phyloP scores from a whole-genome alignment of 2,888 invertebrate species.

The Branchinecta sandiegonensis region DNA sequence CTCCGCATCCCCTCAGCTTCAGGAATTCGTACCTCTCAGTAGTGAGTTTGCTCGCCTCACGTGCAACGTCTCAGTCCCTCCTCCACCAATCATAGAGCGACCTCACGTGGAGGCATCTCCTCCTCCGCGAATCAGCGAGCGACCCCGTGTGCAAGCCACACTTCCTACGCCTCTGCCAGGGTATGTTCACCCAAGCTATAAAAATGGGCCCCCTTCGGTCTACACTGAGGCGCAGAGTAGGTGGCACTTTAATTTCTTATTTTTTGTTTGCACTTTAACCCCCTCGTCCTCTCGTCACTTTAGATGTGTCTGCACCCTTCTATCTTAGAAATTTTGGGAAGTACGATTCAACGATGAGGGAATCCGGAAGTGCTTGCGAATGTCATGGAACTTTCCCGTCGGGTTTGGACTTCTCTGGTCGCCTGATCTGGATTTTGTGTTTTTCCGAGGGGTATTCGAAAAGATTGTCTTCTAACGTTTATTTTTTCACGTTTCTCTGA shows the following conservation, averaged over 20 bases:
- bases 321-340: too few relatives aligned
- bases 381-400: too few relatives aligned
- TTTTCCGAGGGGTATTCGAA: too few relatives aligned
- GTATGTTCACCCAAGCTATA: constrained; percentile 16
- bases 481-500: too few relatives aligned
- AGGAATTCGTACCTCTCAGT: neutral
- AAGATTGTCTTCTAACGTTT: too few relatives aligned
- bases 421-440: too few relatives aligned
- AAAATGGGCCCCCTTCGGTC: constrained; percentile 10
- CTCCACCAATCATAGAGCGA: neutral
- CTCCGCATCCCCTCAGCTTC: neutral
- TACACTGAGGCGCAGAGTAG: constrained; percentile 8
- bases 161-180: neutral
- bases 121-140: neutral
- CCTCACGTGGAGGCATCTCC: neutral
- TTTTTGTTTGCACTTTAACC: too few relatives aligned
- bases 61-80: neutral
- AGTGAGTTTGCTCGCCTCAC: constrained; percentile 7
- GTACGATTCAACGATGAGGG: too few relatives aligned
- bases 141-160: neutral
- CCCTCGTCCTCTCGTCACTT: too few relatives aligned
- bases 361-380: too few relatives aligned
- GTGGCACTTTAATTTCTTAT: constrained; percentile 1
- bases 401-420: too few relatives aligned
- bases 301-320: too few relatives aligned